phyloP scores from a whole-genome alignment of 2,797 vertebrate species.

The Hipposideros larvatus region DNA sequence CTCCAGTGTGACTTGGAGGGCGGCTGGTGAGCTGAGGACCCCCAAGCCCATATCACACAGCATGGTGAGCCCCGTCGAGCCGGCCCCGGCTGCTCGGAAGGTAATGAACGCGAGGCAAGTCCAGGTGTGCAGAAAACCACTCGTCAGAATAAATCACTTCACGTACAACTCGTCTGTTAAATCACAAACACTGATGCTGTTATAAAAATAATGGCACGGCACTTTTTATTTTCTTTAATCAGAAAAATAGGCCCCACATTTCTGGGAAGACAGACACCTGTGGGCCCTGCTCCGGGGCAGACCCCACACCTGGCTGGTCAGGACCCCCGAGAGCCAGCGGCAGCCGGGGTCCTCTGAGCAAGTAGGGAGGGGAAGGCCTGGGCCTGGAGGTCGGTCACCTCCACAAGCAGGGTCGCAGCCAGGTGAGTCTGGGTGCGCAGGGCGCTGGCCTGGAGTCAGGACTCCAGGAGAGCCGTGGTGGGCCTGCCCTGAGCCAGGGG shows the following conservation, averaged over 20 bases:
- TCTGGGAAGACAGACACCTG: constrained; percentile 35
- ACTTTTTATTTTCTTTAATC: constrained; percentile 85
- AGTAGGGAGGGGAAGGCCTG: background rate
- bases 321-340: background rate
- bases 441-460: background rate
- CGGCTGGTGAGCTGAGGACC: rapidly evolving
- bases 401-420: rapidly evolving
- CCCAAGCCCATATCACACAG: background rate
- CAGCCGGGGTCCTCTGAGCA: background rate
- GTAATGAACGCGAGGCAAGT: background rate
- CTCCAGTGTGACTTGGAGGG: too few relatives aligned
- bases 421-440: too few relatives aligned
- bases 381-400: background rate
- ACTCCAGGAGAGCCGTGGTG: too few relatives aligned
- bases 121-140: background rate
- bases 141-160: background rate
- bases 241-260: constrained; percentile 81
- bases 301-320: background rate
- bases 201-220: constrained; percentile 82
- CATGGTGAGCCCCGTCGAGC: rapidly evolving
- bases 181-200: constrained; percentile 78
- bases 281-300: background rate
- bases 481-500: background rate
- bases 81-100: background rate
- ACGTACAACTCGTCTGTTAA: constrained; percentile 55